Evolutionary conservation across 2,113 vertebrate genomes (phyloP).

Genomic region (Oreochromis niloticus): DNA sequence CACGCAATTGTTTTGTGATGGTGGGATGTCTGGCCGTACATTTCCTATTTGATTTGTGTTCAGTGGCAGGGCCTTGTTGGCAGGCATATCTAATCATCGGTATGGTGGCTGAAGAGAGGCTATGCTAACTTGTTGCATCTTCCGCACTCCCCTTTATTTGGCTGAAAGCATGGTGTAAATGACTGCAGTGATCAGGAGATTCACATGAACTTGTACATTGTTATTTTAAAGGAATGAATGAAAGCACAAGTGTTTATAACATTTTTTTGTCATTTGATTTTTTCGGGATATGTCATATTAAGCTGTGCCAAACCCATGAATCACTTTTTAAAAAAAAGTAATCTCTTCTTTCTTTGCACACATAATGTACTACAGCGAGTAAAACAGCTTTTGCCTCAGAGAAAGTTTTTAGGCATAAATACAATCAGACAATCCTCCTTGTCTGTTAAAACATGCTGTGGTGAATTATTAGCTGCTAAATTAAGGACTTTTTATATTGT

Average conservation of each 20-base stretch:
- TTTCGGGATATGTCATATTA: not conserved
- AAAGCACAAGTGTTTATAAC: not conserved
- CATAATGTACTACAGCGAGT: not conserved
- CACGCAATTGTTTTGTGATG: constrained; percentile 63
- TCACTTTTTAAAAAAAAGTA: not conserved
- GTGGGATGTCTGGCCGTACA: constrained; percentile 58
- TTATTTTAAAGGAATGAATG: not conserved
- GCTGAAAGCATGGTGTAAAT: not conserved
- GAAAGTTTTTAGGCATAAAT: constrained; percentile 25
- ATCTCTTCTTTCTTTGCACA: not conserved
- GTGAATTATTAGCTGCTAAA: constrained; percentile 63
- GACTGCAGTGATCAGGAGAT: not conserved
- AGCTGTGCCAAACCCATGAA: not conserved
- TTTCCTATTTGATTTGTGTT: constrained; percentile 71
- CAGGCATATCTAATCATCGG: constrained; percentile 68
- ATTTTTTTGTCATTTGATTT: not conserved
- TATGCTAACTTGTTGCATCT: constrained; percentile 66
- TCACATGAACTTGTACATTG: not conserved
- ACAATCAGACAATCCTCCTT: constrained; percentile 15
- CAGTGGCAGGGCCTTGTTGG: constrained; percentile 55
- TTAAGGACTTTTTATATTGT: constrained; percentile 58
- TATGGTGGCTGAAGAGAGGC: constrained; percentile 43
- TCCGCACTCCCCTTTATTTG: not conserved
- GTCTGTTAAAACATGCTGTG: constrained; percentile 40
- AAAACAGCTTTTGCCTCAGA: constrained; percentile 10